These are phyloP conservation scores for Alloscopus bannaensis DNA, from an alignment of 2,888 invertebrate genomes.

Conservation along the genomic window DNA sequence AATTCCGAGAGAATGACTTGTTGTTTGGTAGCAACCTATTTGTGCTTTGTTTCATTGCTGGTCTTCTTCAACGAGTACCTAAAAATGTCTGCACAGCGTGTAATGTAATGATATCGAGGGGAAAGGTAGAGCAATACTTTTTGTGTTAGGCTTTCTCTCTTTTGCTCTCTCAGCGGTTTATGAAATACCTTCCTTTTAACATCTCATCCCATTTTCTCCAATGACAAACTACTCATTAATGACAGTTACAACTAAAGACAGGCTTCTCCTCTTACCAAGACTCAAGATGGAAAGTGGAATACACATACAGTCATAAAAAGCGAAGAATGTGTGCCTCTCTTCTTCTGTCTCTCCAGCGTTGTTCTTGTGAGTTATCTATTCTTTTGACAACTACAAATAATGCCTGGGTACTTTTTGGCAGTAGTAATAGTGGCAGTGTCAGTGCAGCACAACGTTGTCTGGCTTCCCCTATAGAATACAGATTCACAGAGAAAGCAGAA, in stretches of 20 bases:
- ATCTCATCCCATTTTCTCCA: constrained; percentile 14
- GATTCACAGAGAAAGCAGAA: neutral
- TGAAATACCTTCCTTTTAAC: constrained; percentile 3
- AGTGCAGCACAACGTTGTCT: constrained; percentile 2
- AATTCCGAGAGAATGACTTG: too few relatives aligned
- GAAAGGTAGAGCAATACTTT: neutral
- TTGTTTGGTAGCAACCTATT: too few relatives aligned
- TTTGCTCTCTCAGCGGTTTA: neutral
- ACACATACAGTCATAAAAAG: too few relatives aligned
- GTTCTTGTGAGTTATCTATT: constrained; percentile 12
- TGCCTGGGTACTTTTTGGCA: constrained; percentile 19
- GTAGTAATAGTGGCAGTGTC: neutral
- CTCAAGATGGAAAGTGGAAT: neutral
- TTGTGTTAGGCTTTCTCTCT: neutral
- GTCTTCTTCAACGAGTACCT: too few relatives aligned
- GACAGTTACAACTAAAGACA: neutral
- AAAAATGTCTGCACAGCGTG: too few relatives aligned
- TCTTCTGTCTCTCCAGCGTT: neutral
- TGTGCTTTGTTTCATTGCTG: too few relatives aligned
- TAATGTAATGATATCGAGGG: neutral
- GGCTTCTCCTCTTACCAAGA: neutral
- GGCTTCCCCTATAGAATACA: neutral
- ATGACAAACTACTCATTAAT: constrained; percentile 31
- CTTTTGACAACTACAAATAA: constrained; percentile 47
- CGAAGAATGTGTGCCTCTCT: too few relatives aligned